These are phyloP conservation scores for Lumbricus terrestris DNA, from an alignment of 2,888 invertebrate genomes.

Conservation along the genomic window DNA sequence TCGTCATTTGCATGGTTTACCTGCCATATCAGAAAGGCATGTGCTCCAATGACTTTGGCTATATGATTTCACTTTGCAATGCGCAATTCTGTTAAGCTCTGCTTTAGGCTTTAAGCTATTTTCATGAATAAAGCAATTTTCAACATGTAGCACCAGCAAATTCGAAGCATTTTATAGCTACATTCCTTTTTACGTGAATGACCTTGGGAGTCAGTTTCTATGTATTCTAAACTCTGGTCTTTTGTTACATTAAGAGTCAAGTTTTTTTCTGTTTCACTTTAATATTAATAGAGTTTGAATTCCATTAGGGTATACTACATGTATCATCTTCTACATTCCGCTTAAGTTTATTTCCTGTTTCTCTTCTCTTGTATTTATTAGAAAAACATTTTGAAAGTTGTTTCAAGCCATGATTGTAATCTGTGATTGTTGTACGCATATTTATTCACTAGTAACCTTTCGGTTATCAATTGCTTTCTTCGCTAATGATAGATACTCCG, in stretches of 20 bases:
- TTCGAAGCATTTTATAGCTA: neutral
- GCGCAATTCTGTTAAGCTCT: too few relatives aligned
- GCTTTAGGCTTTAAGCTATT: neutral
- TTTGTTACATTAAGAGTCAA: neutral
- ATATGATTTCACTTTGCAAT: too few relatives aligned
- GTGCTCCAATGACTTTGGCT: too few relatives aligned
- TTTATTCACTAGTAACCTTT: neutral
- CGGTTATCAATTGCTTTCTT: neutral
- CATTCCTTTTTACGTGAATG: neutral
- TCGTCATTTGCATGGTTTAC: too few relatives aligned
- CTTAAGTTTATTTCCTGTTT: conserved; percentile 3
- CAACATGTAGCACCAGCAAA: neutral
- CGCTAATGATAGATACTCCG: neutral
- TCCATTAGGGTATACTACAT: neutral
- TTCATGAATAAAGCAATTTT: neutral
- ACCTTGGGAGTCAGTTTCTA: neutral
- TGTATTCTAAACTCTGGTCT: neutral
- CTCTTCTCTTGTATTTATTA: neutral
- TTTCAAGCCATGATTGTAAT: neutral
- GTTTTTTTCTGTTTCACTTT: neutral
- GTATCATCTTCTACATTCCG: neutral
- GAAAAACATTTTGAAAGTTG: neutral
- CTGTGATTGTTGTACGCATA: neutral
- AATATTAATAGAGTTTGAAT: neutral
- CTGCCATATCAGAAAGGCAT: too few relatives aligned